Conservation (phyloP, 1,140 invertebrate genomes). For the Uloborus diversus region DNA sequence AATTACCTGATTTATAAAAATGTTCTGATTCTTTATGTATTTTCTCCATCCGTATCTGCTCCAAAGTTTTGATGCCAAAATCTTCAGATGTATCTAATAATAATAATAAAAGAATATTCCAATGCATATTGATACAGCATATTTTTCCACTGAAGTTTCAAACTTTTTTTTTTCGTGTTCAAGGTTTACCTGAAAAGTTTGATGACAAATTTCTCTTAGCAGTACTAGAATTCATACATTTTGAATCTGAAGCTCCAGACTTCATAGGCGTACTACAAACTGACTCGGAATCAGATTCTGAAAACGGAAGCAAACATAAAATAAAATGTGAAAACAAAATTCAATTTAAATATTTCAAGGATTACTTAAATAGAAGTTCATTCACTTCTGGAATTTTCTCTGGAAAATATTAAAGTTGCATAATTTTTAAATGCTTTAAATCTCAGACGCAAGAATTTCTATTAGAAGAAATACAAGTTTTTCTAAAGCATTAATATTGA, state of each 20-base stretch:
- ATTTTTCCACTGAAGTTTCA: neutral
- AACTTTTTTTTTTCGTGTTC: neutral
- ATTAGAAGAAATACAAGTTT: no score
- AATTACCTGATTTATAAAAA: slow-evolving; percentile 70
- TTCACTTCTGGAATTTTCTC: no score
- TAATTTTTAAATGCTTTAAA: no score
- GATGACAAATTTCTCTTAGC: neutral
- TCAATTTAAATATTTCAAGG: no score
- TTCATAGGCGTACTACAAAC: slow-evolving; percentile 25
- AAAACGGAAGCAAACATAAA: neutral
- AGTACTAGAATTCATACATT: neutral
- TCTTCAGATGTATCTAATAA: slow-evolving; percentile 7
- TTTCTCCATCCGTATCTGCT: slow-evolving; percentile 74
- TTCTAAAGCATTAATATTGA: no score
- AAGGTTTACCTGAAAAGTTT: slow-evolving; percentile 11
- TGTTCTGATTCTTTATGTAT: slow-evolving; percentile 75
- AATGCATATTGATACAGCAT: neutral
- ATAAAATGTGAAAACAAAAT: no score
- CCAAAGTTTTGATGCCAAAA: slow-evolving; percentile 67
- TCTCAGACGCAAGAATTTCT: no score
- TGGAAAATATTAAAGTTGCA: no score
- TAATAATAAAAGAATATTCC: neutral
- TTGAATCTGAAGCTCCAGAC: neutral
- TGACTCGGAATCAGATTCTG: slow-evolving; percentile 41
- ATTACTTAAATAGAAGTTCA: no score